phyloP scores from a whole-genome alignment of 2,888 invertebrate genomes.

The Sabatieria punctata region DNA sequence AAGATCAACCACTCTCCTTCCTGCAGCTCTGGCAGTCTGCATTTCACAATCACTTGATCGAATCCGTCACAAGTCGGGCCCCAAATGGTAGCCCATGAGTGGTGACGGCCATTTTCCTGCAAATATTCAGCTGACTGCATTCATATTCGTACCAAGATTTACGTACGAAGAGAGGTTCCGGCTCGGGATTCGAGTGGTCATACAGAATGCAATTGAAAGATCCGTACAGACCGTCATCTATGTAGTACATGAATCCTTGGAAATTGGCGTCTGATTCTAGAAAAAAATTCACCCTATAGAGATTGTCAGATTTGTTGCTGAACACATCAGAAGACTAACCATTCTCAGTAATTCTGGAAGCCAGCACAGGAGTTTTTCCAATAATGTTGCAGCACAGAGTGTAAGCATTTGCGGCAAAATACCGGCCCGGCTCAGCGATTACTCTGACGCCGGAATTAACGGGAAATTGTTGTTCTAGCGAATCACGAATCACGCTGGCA shows the following conservation, averaged over 20 bases:
- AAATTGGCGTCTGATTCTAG: constrained; percentile 12
- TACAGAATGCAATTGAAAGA: constrained; percentile 92
- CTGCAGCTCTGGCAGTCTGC: constrained; percentile 51
- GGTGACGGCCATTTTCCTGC: no score
- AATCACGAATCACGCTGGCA: no score
- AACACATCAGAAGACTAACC: no score
- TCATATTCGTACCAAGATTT: no score
- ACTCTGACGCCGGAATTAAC: constrained; percentile 46
- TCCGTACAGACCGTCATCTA: constrained; percentile 97
- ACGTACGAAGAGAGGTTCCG: constrained; percentile 50
- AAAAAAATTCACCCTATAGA: no score
- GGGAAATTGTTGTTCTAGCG: no score
- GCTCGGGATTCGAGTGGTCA: constrained; percentile 66
- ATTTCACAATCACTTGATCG: constrained; percentile 55
- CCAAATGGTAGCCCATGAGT: no score
- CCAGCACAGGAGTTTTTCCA: constrained; percentile 48
- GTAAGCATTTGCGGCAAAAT: constrained; percentile 84
- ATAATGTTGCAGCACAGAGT: constrained; percentile 74
- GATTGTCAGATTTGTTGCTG: no score
- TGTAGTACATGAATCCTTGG: constrained; percentile 65
- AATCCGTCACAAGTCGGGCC: constrained; percentile 89
- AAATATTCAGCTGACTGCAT: no score
- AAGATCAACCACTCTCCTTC: constrained; percentile 72
- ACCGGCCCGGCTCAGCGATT: constrained; percentile 91
- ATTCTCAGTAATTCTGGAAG: constrained; percentile 20